Percentiles rank a stretch among this genome's conserved stretches.
These are phyloP conservation scores for Takifugu flavidus DNA, from an alignment of 2,113 vertebrate genomes.

Conservation along the genomic window DNA sequence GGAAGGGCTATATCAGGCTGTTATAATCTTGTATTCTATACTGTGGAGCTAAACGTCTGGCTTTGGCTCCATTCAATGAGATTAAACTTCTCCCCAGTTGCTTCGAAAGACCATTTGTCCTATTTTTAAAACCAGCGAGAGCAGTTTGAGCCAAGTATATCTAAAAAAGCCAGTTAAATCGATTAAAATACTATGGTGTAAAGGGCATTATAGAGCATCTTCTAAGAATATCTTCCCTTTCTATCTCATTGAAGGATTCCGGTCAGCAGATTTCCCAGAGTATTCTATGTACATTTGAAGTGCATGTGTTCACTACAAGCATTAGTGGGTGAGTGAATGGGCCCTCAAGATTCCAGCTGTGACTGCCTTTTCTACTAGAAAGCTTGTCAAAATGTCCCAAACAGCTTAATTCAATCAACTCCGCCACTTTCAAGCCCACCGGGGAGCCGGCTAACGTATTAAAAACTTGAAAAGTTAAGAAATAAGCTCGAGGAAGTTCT, in stretches of 20 bases:
- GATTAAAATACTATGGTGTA: constrained; percentile 64
- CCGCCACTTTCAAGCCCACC: constrained; percentile 55
- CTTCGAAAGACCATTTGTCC: constrained; percentile 62
- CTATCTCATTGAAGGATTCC: constrained; percentile 34
- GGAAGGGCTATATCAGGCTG: constrained; percentile 70
- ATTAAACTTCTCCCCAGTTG: constrained; percentile 64
- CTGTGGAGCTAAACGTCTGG: constrained; percentile 61
- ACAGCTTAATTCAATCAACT: constrained; percentile 67
- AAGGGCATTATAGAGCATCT: constrained; percentile 46
- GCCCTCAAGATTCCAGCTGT: constrained; percentile 12
- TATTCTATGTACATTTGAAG: constrained; percentile 26
- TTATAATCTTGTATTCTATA: constrained; percentile 73
- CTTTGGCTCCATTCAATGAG: constrained; percentile 62
- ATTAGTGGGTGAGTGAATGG: constrained; percentile 1
- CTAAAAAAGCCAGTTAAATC: constrained; percentile 54
- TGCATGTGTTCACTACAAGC: constrained; percentile 5
- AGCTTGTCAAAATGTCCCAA: constrained; percentile 60
- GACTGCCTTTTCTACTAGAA: constrained; percentile 42
- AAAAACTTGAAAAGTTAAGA: constrained; percentile 65
- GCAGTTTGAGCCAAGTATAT: constrained; percentile 47
- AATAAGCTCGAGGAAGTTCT: constrained; percentile 71
- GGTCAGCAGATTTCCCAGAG: constrained; percentile 58
- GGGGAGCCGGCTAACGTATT: constrained; percentile 62
- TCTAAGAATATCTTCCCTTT: constrained; percentile 48
- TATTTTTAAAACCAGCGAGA: constrained; percentile 67